Conservation (phyloP, 2,797 vertebrate genomes). For the Ceryle rudis region DNA sequence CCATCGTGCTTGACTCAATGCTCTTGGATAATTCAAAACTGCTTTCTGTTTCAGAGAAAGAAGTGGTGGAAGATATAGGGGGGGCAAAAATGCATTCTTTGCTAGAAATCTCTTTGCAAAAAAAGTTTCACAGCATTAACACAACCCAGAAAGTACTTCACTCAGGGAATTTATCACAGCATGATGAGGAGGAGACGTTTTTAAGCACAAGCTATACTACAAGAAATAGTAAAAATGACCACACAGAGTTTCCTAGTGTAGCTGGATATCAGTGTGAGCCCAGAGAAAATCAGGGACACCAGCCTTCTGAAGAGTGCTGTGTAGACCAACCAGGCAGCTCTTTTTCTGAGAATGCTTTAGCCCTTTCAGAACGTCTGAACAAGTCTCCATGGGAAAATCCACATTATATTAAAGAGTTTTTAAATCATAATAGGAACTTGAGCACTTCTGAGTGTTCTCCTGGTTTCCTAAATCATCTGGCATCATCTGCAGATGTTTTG, state of each 20-base stretch:
- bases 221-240: not conserved
- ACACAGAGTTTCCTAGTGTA: not conserved
- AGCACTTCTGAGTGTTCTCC: not conserved
- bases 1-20: not conserved
- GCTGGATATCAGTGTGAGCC: not conserved
- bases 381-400: not conserved
- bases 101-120: not conserved
- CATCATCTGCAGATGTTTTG: not conserved
- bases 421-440: not conserved
- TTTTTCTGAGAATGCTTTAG: not conserved
- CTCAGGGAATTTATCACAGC: not conserved
- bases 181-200: not conserved
- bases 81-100: not conserved
- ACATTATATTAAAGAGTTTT: not conserved
- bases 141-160: not conserved
- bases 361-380: not conserved
- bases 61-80: not conserved
- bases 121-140: not conserved
- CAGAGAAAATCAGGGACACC: not conserved
- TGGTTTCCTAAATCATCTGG: not conserved
- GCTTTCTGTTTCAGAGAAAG: constrained; percentile 3
- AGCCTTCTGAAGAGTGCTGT: not conserved
- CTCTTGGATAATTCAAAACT: not conserved
- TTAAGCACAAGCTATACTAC: not conserved
- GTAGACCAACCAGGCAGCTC: not conserved